Base-by-base conservation (phyloP, 2,113 vertebrate genomes). In the Harpagus bidentatus region DNA sequence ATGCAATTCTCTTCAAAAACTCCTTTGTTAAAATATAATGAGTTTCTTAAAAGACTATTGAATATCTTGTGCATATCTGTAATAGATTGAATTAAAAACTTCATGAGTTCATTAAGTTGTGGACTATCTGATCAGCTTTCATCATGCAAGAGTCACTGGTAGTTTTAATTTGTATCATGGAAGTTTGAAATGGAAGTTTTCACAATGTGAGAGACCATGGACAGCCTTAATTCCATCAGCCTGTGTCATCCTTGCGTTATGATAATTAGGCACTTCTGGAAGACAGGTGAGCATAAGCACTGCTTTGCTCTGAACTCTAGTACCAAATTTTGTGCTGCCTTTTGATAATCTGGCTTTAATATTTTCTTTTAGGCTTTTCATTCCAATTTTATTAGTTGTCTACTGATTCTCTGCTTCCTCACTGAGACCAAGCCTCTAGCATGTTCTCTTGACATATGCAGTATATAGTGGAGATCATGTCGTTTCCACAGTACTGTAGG, bases 311-410 rank as follows among this genome's bases (percentile, higher is more conserved):
- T 45, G 45, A 87, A 52, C 58, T 72, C 31, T 56, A 45, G 17
- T 47, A 52, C 20, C 11, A 86, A 72, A 72, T 80, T 86, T 79
- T 70, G 25, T 53, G 36, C 40, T 90, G 28, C 10, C 20, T 83
- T 92, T 94, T 52, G 11, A 62, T 83, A 93, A 52, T 45, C 28
- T 77, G 21, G 3, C 29, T 77, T 91, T 91, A 88, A 74, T 56
- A 79, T 72, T 87, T 91, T 34, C 36, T 83, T 93, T 92, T 61
- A 86, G 23, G 23, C 13, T 91, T 93, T 93, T 91, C 65, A 87
- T 95, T 91, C 28, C 20, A 76, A 7, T 74, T 73, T 71, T 63
- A 55, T 92, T 91, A 29, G 45, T 71, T 94, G 13, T 59, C 61
- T 82, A 3, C 36, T 79, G 82, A 82, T 69, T 79, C 23, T 69